Conservation (phyloP, 1,140 invertebrate species). For the Pemphigus obesinymphae region DNA sequence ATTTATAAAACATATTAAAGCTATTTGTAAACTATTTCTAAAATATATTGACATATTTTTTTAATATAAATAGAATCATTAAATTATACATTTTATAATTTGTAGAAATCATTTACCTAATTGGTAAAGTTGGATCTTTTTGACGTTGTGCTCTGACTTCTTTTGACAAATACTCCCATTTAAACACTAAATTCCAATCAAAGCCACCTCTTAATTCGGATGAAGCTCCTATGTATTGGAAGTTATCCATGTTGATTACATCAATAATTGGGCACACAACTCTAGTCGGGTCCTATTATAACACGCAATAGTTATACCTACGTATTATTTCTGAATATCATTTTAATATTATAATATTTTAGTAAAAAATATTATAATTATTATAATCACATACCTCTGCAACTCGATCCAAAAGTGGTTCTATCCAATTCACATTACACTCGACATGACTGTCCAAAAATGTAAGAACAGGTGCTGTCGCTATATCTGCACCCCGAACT, state of each 20-base stretch:
- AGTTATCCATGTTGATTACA: slow-evolving; percentile 97
- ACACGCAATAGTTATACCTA: slow-evolving; percentile 44
- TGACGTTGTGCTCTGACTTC: slow-evolving; percentile 48
- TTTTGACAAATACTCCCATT: slow-evolving; percentile 82
- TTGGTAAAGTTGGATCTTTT: slow-evolving; percentile 35
- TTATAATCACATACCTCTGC: slow-evolving; percentile 59
- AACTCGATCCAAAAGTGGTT: slow-evolving; percentile 87
- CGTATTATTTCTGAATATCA: neutral
- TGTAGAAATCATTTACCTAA: slow-evolving; percentile 1
- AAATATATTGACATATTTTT: no score
- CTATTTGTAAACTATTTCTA: no score
- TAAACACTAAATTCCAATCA: slow-evolving; percentile 94
- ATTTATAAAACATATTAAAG: no score
- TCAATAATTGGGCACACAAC: slow-evolving; percentile 95
- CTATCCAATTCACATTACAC: slow-evolving; percentile 92
- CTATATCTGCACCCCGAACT: slow-evolving; percentile 81
- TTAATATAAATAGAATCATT: no score
- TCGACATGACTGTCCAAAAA: slow-evolving; percentile 98
- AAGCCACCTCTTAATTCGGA: slow-evolving; percentile 89
- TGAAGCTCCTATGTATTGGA: slow-evolving; percentile 91
- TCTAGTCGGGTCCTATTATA: slow-evolving; percentile 70
- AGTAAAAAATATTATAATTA: neutral
- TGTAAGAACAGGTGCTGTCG: slow-evolving; percentile 84
- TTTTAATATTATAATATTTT: neutral
- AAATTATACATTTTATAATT: neutral